phyloP scores from a whole-genome alignment of 2,797 vertebrate genomes.

The Kryptolebias ocellatus region DNA sequence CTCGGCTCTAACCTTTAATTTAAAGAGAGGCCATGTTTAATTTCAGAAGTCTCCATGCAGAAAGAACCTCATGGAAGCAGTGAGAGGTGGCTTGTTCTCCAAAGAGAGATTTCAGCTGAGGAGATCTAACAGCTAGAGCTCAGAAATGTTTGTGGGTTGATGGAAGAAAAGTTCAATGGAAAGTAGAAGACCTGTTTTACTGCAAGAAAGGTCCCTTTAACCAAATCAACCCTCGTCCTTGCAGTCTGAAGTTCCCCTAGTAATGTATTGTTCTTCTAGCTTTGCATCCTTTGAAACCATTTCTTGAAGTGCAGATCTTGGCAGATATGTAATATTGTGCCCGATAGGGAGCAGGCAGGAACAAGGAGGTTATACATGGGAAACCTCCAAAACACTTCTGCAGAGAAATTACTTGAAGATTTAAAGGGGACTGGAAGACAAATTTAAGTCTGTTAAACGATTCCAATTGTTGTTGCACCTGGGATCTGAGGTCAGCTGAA shows the following conservation, averaged over 20 bases:
- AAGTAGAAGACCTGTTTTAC: constrained; percentile 30
- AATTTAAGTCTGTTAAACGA: constrained; percentile 1
- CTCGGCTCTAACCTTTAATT: background rate
- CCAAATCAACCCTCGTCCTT: constrained; percentile 9
- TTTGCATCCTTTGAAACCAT: background rate
- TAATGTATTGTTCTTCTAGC: background rate
- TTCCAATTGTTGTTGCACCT: background rate
- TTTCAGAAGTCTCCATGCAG: constrained; percentile 6
- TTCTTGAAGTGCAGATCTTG: background rate
- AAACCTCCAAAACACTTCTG: background rate
- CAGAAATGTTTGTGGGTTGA: constrained; percentile 47
- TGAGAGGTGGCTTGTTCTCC: constrained; percentile 23
- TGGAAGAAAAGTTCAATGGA: constrained; percentile 68
- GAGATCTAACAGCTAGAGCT: constrained; percentile 67
- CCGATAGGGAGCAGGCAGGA: background rate
- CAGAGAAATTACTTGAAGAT: background rate
- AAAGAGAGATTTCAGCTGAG: constrained; percentile 52
- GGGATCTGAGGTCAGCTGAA: constrained; percentile 18
- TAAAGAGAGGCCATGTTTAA: constrained; percentile 14
- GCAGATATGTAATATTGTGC: background rate
- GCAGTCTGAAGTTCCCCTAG: constrained; percentile 3
- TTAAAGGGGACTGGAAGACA: background rate
- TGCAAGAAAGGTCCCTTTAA: constrained; percentile 24
- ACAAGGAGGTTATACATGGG: background rate
- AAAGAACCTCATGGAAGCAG: background rate